These are phyloP conservation scores for Orestias chungarensis DNA, from an alignment of 2,797 vertebrate species.

Conservation along the genomic window DNA sequence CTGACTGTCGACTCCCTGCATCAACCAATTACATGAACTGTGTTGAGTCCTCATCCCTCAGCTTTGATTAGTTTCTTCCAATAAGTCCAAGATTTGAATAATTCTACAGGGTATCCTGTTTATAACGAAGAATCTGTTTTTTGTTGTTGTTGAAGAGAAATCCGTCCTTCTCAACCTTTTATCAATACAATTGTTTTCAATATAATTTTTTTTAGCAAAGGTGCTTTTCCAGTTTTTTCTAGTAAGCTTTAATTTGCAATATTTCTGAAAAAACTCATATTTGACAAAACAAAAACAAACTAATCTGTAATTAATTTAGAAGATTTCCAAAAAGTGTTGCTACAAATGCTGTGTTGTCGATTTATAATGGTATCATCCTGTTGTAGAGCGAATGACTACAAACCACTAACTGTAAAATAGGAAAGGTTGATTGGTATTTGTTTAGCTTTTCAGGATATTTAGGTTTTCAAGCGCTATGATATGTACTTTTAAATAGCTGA, in stretches of 20 bases:
- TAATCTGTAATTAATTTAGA: not conserved
- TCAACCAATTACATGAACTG: not conserved
- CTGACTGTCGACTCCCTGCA: not conserved
- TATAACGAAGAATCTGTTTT: not conserved
- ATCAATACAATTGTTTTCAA: not conserved
- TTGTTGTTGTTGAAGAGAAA: not conserved
- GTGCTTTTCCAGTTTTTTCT: not conserved
- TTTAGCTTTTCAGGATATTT: not conserved
- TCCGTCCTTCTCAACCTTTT: not conserved
- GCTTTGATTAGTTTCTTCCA: not conserved
- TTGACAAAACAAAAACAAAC: not conserved
- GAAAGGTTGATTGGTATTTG: not conserved
- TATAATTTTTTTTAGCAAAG: not conserved
- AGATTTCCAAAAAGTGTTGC: not conserved
- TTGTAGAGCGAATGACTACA: not conserved
- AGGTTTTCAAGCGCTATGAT: not conserved
- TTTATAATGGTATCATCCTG: not conserved
- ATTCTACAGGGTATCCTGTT: not conserved
- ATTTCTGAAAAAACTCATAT: not conserved
- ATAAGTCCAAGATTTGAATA: not conserved
- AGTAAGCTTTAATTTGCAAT: too few species aligned
- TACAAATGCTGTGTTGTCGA: not conserved
- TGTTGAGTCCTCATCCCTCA: not conserved
- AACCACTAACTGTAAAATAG: not conserved
- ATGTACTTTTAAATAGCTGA: not conserved